Evolutionary conservation across 1,140 invertebrate genomes (phyloP), one percentile per base, ranked within the genome.

Genomic region (Adelges cooleyi): DNA sequence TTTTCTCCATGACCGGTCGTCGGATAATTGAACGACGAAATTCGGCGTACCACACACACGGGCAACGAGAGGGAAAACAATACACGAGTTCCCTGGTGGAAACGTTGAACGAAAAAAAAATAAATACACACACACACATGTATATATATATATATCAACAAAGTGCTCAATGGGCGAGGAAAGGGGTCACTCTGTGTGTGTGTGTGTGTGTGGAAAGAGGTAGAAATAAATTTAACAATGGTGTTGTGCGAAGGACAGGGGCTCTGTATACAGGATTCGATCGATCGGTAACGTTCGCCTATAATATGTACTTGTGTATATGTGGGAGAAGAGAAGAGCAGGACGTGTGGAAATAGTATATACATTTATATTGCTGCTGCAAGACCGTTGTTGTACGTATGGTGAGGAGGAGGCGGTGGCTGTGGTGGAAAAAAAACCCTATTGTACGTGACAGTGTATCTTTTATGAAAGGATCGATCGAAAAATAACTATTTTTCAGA

Each of bases 401-500:
- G 38, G 29, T 9, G 53, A 44, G 25, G 52, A 27, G 53, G 42
- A 48, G 42, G 56, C 13, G 13, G 56, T 48, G 56, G 56, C n/a
- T n/a, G n/a, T n/a, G n/a, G n/a, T n/a, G n/a, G n/a, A n/a, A 48
- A 62, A 62, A 62, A 33, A 62, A 62, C 56, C 56, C 56, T 62
- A 62, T 62, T 62, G 56, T 62, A 62, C 56, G 56, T 48, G 56
- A 62, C 56, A 62, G 56, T 62, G 56, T 62, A 42, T 62, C 56
- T 62, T 62, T 62, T 62, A 62, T 62, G 42, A 62, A 62, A 62
- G 56, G 56, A 62, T 62, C 56, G 56, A 62, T 62, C n/a, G 56
- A 59, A 62, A 44, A 62, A 62, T 62, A 46, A 48, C 56, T 62
- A 62, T 62, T 62, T 62, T 62, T 62, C 56, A 62, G 56, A 62